Conservation (phyloP, 2,797 vertebrate genomes). For the Enteromius paludinosus region DNA sequence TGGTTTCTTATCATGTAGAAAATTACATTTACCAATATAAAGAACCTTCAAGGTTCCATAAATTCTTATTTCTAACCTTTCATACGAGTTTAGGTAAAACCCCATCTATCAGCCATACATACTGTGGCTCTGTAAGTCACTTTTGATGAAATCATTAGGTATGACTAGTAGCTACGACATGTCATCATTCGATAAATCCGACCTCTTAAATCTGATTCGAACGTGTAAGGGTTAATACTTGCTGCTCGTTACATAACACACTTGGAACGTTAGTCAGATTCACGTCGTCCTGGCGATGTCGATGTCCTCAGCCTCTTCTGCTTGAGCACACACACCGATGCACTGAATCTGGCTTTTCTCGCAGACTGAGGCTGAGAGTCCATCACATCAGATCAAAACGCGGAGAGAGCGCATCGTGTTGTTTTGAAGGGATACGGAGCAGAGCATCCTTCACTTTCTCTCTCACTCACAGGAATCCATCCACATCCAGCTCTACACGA, state of each 20-base stretch:
- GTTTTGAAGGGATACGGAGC: slow-evolving; percentile 16
- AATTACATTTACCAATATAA: neutral
- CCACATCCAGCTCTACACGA: slow-evolving; percentile 26
- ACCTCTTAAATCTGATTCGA: neutral
- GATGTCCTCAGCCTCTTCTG: slow-evolving; percentile 9
- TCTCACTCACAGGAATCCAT: slow-evolving; percentile 4
- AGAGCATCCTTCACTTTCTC: slow-evolving; percentile 37
- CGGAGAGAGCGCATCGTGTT: neutral
- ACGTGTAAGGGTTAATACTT: slow-evolving; percentile 64
- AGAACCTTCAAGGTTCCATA: neutral
- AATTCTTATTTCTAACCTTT: neutral
- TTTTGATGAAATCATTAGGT: neutral
- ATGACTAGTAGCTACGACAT: neutral
- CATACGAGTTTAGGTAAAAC: neutral
- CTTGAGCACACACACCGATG: slow-evolving; percentile 9
- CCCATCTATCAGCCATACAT: neutral
- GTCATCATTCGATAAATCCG: neutral
- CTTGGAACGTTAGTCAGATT: slow-evolving; percentile 61
- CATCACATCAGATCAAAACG: slow-evolving; percentile 14
- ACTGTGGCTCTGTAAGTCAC: neutral
- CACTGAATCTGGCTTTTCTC: slow-evolving; percentile 16
- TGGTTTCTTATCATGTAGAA: neutral
- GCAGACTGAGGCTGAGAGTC: slow-evolving; percentile 19
- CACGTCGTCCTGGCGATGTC: slow-evolving; percentile 56
- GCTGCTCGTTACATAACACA: slow-evolving; percentile 74